phyloP scores from a whole-genome alignment of 1,140 invertebrate species.

The Danaus melanippus region DNA sequence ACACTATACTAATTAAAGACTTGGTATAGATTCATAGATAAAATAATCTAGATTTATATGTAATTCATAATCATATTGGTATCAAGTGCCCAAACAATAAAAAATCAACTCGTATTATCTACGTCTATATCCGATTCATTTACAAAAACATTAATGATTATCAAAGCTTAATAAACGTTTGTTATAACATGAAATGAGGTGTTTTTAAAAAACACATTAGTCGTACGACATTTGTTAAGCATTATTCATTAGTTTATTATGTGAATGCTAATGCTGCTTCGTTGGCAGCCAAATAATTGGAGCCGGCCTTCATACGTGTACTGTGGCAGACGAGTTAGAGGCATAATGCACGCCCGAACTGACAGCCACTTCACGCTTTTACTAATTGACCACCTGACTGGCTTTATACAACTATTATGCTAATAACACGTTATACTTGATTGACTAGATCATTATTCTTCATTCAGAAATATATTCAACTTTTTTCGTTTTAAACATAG shows the following conservation, averaged over 20 bases:
- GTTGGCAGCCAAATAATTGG: conserved; percentile 40
- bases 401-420: conserved; percentile 37
- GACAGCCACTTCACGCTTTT: conserved; percentile 62
- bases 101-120: no score
- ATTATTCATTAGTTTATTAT: conserved; percentile 58
- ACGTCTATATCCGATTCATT: no score
- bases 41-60: no score
- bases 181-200: no score
- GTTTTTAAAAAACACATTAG: no score
- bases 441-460: conserved; percentile 38
- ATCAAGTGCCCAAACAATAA: no score
- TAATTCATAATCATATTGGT: no score
- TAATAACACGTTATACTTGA: conserved; percentile 51
- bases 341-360: conserved; percentile 44
- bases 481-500: conserved; percentile 10
- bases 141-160: no score
- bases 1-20: no score
- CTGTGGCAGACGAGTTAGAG: conserved; percentile 21
- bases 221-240: conserved; percentile 24
- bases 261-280: conserved; percentile 48
- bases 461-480: conserved; percentile 36
- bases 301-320: conserved; percentile 52
- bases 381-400: conserved; percentile 56
- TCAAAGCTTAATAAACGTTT: no score
- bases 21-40: no score